Percentiles rank a stretch among this genome's conserved stretches.
Evolutionary conservation across 2,113 vertebrate species (phyloP).

Genomic region (Carettochelys insculpta): DNA sequence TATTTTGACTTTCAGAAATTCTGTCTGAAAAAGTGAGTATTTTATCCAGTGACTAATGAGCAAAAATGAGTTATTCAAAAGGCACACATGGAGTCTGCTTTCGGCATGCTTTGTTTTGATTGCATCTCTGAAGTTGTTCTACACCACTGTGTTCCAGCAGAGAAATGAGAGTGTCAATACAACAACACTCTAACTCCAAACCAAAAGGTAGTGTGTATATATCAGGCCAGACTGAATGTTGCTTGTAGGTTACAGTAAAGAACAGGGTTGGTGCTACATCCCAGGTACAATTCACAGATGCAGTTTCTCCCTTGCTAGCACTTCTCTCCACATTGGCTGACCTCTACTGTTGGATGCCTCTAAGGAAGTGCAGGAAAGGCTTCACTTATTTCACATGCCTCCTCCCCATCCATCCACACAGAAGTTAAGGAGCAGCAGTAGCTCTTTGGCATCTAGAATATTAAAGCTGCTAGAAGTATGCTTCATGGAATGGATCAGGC

Average conservation of each 20-base stretch:
- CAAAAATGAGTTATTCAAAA: background rate
- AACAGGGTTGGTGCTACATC: accelerated
- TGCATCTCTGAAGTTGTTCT: accelerated
- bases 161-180: accelerated
- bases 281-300: accelerated
- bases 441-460: background rate
- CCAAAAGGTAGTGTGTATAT: accelerated
- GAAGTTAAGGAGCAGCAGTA: background rate
- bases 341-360: background rate
- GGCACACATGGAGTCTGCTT: background rate
- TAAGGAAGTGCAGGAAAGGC: background rate
- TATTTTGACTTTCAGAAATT: background rate
- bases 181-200: accelerated
- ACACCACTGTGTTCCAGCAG: accelerated
- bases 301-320: background rate
- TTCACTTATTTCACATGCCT: background rate
- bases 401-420: too few species aligned
- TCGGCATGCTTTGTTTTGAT: background rate
- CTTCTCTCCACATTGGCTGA: background rate
- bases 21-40: background rate
- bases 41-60: background rate
- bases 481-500: background rate
- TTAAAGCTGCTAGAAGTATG: too few species aligned
- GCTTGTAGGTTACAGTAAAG: background rate
- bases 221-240: accelerated